phyloP scores from a whole-genome alignment of 2,888 invertebrate species.

The Trichogramma evanescens region DNA sequence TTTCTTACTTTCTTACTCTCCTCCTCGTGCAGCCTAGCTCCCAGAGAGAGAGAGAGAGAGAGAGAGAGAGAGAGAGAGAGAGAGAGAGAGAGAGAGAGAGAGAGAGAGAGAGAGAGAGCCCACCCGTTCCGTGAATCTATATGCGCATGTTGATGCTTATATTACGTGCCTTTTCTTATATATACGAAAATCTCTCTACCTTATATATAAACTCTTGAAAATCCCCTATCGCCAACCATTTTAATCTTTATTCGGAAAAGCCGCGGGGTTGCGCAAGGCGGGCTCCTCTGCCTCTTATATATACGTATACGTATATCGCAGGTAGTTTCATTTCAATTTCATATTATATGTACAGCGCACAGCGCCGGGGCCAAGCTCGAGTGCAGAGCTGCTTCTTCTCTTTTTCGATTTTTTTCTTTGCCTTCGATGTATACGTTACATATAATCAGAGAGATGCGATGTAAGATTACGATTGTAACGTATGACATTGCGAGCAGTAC shows the following conservation, averaged over 20 bases:
- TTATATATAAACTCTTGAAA: slow-evolving; percentile 4
- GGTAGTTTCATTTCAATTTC: slow-evolving; percentile 43
- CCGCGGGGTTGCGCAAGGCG: slow-evolving; percentile 35
- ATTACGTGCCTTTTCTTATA: neutral
- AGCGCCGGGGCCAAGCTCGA: too few species aligned
- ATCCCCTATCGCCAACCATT: slow-evolving; percentile 27
- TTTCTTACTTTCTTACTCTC: slow-evolving; percentile 18
- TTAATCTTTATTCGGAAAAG: slow-evolving; percentile 42
- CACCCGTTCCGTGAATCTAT: slow-evolving; percentile 30
- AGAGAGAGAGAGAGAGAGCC: slow-evolving; percentile 4
- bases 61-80: too few species aligned
- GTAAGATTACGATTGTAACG: too few species aligned
- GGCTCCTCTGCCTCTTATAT: neutral
- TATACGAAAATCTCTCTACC: neutral
- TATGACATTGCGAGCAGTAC: too few species aligned
- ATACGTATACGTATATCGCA: slow-evolving; percentile 9
- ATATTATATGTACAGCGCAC: slow-evolving; percentile 12
- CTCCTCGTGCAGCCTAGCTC: slow-evolving; percentile 18
- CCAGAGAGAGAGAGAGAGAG: neutral
- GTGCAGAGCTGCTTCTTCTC: slow-evolving; percentile 6
- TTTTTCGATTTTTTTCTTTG: slow-evolving; percentile 2
- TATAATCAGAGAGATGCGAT: too few species aligned
- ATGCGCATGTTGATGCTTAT: slow-evolving; percentile 20
- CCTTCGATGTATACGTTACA: neutral
- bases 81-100: too few species aligned